Conservation (phyloP, 2,113 vertebrate genomes). For the Semnopithecus entellus region DNA sequence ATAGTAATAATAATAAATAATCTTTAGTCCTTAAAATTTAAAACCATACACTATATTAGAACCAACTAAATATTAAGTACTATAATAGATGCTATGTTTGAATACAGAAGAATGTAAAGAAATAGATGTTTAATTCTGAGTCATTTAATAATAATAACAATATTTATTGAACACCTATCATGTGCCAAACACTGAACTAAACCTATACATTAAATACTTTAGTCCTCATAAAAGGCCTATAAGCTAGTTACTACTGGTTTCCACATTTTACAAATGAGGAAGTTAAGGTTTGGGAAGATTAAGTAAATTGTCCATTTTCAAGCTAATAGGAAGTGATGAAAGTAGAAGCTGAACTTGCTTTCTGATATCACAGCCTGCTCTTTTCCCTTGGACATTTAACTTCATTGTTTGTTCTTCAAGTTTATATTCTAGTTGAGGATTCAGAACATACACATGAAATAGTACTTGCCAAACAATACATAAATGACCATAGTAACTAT, state of each 20-base stretch:
- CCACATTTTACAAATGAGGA: conserved; percentile 26
- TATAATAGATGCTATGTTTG: background rate
- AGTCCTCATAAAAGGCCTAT: background rate
- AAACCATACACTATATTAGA: background rate
- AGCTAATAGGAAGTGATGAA: background rate
- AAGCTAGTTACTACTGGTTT: background rate
- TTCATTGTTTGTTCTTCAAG: background rate
- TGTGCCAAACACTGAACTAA: background rate
- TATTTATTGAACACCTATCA: background rate
- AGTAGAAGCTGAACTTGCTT: background rate
- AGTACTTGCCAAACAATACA: background rate
- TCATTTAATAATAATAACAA: background rate
- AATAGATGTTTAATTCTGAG: background rate
- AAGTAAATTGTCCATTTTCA: background rate
- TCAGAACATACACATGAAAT: background rate
- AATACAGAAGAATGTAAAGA: conserved; percentile 4
- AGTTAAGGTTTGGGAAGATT: background rate
- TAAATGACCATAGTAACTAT: background rate
- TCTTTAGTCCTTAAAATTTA: background rate
- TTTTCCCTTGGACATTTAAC: background rate
- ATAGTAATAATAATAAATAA: background rate
- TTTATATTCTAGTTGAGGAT: background rate
- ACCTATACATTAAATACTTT: background rate
- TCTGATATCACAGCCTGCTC: background rate
- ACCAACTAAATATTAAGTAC: background rate